Base-by-base conservation (phyloP, 2,113 vertebrate genomes). In the Albula glossodonta region DNA sequence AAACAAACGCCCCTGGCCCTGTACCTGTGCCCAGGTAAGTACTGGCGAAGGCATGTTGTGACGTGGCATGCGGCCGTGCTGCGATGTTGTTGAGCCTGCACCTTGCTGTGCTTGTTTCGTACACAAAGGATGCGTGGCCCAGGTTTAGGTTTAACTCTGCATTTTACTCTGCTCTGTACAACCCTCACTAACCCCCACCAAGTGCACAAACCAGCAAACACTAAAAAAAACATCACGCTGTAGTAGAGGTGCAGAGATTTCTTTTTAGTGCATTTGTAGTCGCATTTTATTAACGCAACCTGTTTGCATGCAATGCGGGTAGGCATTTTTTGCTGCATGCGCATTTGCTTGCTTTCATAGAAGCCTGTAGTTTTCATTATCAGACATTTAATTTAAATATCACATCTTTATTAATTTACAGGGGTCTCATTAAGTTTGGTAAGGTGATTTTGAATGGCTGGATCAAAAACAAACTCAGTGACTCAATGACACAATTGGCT, bases 11-110 rank as follows among this genome's bases (percentile, higher is more conserved):
- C 56, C 56, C 84, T 77, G 84, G 87, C 78, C 90, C 53, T 78
- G 87, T 51, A 81, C 48, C 5, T n/a, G 48, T 48, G 12, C 60
- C 66, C 78, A 91, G 91, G 91, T 95, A 91, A 94, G 93, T 94
- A 89, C 86, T 25, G 86, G 89, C 87, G 66, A 51, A 80, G 86
- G 82, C 92, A 90, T 90, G 84, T 81, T 86, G 87, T 31, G 19
- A 9, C 51, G 48, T 56, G 57, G 60, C 85, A 82, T 82, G 79
- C 31, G 7, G 4, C 25, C 1, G 50, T 86, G 31, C 41, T 19
- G 25, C 52, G 19, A 5, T 60, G 11, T 51, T 86, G 79, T 81
- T 52, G 48, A 49, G 70, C 9, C 51, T 80, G 82, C 86, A 63
- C 56, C 19, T 52, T 19, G 66, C 79, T 56, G 9, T 56, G 70